Evolutionary conservation across 2,888 invertebrate genomes (phyloP).

Genomic region (Leptinotarsa haldemani): DNA sequence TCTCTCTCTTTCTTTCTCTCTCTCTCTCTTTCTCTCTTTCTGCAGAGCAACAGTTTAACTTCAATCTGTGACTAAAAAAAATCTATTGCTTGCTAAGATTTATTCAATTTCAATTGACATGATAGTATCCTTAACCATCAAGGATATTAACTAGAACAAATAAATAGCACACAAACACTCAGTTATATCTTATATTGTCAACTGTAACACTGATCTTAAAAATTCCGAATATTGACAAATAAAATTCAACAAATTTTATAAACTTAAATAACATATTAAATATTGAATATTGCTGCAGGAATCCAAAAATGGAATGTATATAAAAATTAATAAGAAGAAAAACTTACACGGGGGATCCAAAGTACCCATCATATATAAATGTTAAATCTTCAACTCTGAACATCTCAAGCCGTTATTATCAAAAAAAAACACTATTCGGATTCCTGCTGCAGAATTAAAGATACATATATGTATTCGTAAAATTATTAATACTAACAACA

Average conservation of each 20-base stretch:
- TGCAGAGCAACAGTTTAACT: too few relatives aligned
- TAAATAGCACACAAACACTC: constrained; percentile 38
- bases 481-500: constrained; percentile 10
- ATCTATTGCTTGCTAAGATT: constrained; percentile 42
- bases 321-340: neutral
- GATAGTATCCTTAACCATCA: constrained; percentile 32
- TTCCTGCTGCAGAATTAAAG: neutral
- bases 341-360: neutral
- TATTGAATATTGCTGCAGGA: constrained; percentile 3
- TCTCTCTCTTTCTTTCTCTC: too few relatives aligned
- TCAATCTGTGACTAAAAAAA: neutral
- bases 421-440: neutral
- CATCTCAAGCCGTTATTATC: too few relatives aligned
- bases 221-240: neutral
- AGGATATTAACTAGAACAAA: constrained; percentile 40
- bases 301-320: constrained; percentile 9
- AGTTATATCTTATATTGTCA: constrained; percentile 32
- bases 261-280: neutral
- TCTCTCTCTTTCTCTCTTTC: too few relatives aligned
- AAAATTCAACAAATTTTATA: constrained; percentile 14
- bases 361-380: neutral
- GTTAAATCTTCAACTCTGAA: too few relatives aligned
- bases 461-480: neutral
- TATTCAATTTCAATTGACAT: constrained; percentile 54
- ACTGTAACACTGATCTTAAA: constrained; percentile 14